phyloP scores from a whole-genome alignment of 2,113 vertebrate species.

The Phalacrocorax pelagicus region DNA sequence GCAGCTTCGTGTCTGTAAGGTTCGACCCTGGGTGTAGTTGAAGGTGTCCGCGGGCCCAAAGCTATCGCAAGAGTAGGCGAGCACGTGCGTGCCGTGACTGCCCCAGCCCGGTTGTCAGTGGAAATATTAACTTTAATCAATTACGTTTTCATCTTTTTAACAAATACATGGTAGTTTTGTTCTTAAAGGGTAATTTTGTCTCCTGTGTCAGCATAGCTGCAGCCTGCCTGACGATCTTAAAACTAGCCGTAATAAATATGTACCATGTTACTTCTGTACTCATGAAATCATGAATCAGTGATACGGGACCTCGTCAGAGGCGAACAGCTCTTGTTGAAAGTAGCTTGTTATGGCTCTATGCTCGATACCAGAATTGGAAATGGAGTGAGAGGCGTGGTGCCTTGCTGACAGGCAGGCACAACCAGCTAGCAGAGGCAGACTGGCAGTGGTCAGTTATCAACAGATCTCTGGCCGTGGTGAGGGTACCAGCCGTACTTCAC shows the following conservation, averaged over 20 bases:
- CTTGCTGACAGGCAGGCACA: background rate
- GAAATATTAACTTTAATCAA: background rate
- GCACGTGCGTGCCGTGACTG: background rate
- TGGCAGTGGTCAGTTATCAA: background rate
- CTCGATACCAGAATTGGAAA: background rate
- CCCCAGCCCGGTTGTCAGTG: background rate
- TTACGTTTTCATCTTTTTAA: background rate
- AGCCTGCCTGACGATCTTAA: background rate
- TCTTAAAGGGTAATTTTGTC: background rate
- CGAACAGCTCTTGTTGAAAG: background rate
- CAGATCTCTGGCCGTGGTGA: background rate
- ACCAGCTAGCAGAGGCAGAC: background rate
- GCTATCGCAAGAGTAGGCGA: background rate
- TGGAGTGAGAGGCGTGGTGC: background rate
- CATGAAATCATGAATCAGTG: background rate
- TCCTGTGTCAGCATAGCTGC: background rate
- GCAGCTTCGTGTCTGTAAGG: background rate
- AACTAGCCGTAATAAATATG: rapidly evolving
- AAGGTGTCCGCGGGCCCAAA: background rate
- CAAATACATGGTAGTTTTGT: background rate
- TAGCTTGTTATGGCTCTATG: background rate
- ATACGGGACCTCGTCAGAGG: background rate
- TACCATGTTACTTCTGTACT: background rate
- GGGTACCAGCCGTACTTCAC: background rate
- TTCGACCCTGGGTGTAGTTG: rapidly evolving